Base-by-base conservation (phyloP, 2,797 vertebrate species). In the Semotilus atromaculatus region DNA sequence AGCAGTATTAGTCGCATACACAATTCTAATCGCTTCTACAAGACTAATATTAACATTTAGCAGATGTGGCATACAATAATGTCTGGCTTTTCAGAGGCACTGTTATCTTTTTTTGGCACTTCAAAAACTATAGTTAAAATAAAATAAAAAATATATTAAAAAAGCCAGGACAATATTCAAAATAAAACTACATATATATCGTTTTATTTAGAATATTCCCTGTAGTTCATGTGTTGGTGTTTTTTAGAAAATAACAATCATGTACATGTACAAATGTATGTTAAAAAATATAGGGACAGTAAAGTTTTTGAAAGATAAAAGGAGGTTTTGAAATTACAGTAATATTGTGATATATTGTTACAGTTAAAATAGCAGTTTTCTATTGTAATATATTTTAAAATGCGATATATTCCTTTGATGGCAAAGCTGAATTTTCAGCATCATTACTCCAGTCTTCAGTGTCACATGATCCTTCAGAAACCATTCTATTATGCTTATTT, bases 1-100 rank as follows among this genome's bases (percentile, higher is more conserved):
- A 26, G 19, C 55, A 34, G 68, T 48, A 45, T 72, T 62, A 34
- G 53, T 73, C 68, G 18, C n/a, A 48, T 45, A 81, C 36, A 73
- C 38, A 9, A 58, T 45, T 31, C 6, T 3, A 72, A 60, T 26
- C 36, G 1, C 6, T 60, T 62, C 36, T 43, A 60, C 38, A 60
- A 43, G 80, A 82, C n/a, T 40, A 29, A 40, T 53, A 13, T 36
- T 72, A 36, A 81, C 26, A 18, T 38, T 40, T 40, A 79, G 18
- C 58, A 48, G 13, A 79, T 64, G 26, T 66, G 18, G 58, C 18
- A 64, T 29, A 21, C 38, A 45, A 29, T 31, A 51, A 16, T 67
- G 23, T 16, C 43, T 14, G 26, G 6, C 40, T 80, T 66, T 66
- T 66, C 40, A 51, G 62, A 40, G 14, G 16, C n/a, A 40, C n/a